A percentile compares a stretch with the other conserved stretches of the same genome.
phyloP scores from a whole-genome alignment of 2,888 invertebrate genomes.

The Barypeithes pellucidus region DNA sequence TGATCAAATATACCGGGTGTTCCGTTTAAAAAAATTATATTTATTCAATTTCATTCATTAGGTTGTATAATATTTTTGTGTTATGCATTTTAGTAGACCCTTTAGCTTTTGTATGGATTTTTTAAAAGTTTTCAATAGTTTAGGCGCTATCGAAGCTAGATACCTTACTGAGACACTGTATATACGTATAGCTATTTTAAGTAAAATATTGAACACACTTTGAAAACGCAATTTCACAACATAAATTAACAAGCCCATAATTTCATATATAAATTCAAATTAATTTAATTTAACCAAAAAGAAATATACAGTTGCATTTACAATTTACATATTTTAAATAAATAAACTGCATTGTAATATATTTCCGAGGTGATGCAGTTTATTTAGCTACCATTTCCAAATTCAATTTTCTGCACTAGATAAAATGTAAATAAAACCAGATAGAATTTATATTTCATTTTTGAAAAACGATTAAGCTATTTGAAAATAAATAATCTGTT shows the following conservation, averaged over 20 bases:
- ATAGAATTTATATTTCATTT: not conserved
- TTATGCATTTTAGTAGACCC: no score
- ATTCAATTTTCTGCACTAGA: not conserved
- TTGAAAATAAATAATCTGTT: constrained; percentile 10
- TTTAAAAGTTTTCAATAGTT: no score
- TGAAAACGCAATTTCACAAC: no score
- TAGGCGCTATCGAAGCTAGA: no score
- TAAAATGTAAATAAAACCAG: constrained; percentile 1
- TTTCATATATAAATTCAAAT: not conserved
- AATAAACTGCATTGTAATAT: not conserved
- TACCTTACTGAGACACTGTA: no score
- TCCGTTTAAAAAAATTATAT: no score
- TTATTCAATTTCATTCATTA: no score
- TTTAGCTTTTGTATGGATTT: no score
- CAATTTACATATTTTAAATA: constrained; percentile 4
- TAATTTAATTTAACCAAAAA: not conserved
- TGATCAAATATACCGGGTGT: no score
- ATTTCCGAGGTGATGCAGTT: constrained; percentile 1
- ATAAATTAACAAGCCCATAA: not conserved
- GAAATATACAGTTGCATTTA: not conserved
- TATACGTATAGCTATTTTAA: no score
- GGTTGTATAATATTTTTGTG: no score
- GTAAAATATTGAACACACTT: no score
- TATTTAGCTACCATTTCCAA: constrained; percentile 11
- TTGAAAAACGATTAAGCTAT: not conserved